Conservation (phyloP, 2,888 invertebrate species). For the Lucinisca nassula region DNA sequence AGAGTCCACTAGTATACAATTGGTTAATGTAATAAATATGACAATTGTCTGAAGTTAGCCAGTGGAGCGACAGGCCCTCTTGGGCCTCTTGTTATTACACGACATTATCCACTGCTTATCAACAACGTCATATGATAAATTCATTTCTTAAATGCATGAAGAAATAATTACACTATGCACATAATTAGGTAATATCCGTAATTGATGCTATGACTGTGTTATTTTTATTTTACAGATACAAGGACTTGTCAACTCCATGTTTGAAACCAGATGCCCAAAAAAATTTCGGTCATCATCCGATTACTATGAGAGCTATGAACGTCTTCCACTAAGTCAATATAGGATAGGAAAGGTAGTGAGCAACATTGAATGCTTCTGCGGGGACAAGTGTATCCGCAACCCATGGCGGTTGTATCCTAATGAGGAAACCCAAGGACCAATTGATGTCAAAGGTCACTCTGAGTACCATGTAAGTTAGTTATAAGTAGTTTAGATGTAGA, state of each 20-base stretch:
- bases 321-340: background rate
- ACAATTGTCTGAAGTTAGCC: no score
- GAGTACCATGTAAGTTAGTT: background rate
- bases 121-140: no score
- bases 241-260: conserved; percentile 17
- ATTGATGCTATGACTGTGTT: no score
- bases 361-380: conserved; percentile 37
- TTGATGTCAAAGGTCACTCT: background rate
- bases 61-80: no score
- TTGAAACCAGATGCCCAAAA: conserved; percentile 36
- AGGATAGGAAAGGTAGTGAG: background rate
- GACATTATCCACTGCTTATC: no score
- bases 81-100: no score
- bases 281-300: background rate
- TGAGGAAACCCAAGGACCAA: background rate
- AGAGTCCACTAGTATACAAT: no score
- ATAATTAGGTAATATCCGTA: no score
- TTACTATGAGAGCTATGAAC: conserved; percentile 26
- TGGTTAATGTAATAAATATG: no score
- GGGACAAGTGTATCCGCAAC: conserved; percentile 22
- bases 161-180: no score
- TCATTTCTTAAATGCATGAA: no score
- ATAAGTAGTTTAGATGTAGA: background rate
- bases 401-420: background rate
- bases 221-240: background rate